phyloP scores from a whole-genome alignment of 2,113 vertebrate species.

The Paralichthys olivaceus region DNA sequence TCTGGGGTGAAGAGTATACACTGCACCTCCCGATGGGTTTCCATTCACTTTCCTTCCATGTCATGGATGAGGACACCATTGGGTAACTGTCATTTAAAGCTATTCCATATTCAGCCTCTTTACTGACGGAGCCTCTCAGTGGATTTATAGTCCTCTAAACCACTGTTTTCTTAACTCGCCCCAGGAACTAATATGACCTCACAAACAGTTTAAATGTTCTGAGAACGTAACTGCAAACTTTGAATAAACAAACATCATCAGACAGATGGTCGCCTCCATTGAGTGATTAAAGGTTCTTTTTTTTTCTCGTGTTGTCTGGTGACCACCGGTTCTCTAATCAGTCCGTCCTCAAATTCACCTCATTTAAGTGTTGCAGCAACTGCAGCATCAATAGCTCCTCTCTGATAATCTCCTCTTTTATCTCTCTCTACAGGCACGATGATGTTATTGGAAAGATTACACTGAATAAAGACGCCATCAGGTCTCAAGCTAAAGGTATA shows the following conservation, averaged over 20 bases:
- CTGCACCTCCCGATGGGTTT: constrained; percentile 89
- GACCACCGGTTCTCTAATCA: constrained; percentile 6
- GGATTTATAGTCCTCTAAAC: constrained; percentile 22
- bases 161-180: constrained; percentile 46
- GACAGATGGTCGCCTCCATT: constrained; percentile 47
- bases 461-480: constrained; percentile 86
- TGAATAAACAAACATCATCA: constrained; percentile 66
- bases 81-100: constrained; percentile 77
- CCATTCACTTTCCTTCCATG: constrained; percentile 86
- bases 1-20: constrained; percentile 93
- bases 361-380: not conserved
- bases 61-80: constrained; percentile 93
- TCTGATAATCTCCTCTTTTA: constrained; percentile 18
- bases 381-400: not conserved
- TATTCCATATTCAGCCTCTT: constrained; percentile 12
- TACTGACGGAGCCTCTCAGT: not conserved
- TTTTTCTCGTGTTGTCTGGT: constrained; percentile 7
- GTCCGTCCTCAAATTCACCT: not conserved
- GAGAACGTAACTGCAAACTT: constrained; percentile 35
- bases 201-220: constrained; percentile 39
- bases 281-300: constrained; percentile 52
- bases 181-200: constrained; percentile 29
- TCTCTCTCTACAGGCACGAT: constrained; percentile 84
- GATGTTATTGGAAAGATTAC: constrained; percentile 91
- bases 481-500: constrained; percentile 86